A percentile compares a stretch with the other conserved stretches of the same genome.
phyloP scores from a whole-genome alignment of 2,888 invertebrate genomes.

The Bursaphelenchus okinawaensis region DNA sequence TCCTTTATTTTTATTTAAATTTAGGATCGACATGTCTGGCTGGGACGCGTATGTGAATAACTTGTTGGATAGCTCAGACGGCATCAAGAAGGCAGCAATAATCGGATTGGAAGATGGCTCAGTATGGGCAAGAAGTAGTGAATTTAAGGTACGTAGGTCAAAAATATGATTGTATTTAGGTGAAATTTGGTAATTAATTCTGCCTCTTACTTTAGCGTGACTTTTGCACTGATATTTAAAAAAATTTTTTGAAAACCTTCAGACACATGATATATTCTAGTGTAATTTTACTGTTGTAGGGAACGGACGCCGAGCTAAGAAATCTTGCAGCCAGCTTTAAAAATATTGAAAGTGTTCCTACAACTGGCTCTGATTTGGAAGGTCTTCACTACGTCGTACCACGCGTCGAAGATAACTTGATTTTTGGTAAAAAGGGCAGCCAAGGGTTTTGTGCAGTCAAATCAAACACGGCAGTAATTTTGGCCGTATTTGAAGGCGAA shows the following conservation, averaged over 20 bases:
- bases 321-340: slow-evolving; percentile 45
- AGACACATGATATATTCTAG: too few relatives aligned
- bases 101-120: slow-evolving; percentile 47
- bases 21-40: slow-evolving; percentile 45
- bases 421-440: slow-evolving; percentile 57
- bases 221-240: too few relatives aligned
- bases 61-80: slow-evolving; percentile 30
- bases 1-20: slow-evolving; percentile 10
- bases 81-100: slow-evolving; percentile 53
- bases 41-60: slow-evolving; percentile 54
- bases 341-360: slow-evolving; percentile 38
- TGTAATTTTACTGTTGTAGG: slow-evolving; percentile 2
- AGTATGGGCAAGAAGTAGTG: slow-evolving; percentile 48
- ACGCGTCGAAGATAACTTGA: slow-evolving; percentile 52
- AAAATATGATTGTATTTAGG: neutral
- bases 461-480: slow-evolving; percentile 48
- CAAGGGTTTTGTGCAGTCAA: slow-evolving; percentile 56
- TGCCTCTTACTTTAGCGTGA: too few relatives aligned
- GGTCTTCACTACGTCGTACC: slow-evolving; percentile 57
- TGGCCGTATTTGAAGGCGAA: slow-evolving; percentile 56
- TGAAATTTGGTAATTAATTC: too few relatives aligned
- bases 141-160: slow-evolving; percentile 36
- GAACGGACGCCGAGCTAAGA: slow-evolving; percentile 44
- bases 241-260: too few relatives aligned
- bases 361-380: slow-evolving; percentile 49